Base-by-base conservation (phyloP, 92 coral and sea anemone genomes). In the Parazoanthus darwini region DNA sequence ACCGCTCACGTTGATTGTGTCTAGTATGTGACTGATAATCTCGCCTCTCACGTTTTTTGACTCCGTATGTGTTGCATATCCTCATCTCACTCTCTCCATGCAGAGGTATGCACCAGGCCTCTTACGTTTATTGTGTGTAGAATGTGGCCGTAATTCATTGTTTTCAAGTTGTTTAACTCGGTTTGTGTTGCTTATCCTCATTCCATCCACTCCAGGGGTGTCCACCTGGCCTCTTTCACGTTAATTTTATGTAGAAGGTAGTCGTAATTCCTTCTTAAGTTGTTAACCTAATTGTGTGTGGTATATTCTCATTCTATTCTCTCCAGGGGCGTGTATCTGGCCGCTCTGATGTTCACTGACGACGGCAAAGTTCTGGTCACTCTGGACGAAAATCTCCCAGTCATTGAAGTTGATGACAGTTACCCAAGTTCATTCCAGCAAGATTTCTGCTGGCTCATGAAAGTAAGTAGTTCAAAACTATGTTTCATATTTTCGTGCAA, bases 391-490 rank as follows among this genome's bases (percentile, higher is more conserved):
- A 95, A 94, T 83, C 89, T 97, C 54, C 99, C 99, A 6, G 86
- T 97, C 42, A 91, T 97, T 71, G 98, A 95, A 88, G 98, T 97
- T 46, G 99, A 97, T 71, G 99, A 97, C 58, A 89, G 90, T 59
- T 93, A 93, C 51, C 95, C 94, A 8, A 91, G 95, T 83, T 94
- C 99, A 14, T 96, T 97, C 89, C 94, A 92, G 39, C 99, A 97
- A 83, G 99, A 97, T 80, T 95, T 97, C 85, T 96, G 98, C 77
- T 97, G 99, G 99, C 86, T 97, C 46, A 93, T 97, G 94, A 97
- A 97, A 91, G 99, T 97, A 78, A 77, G 91, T 79, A 72, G 22
- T 63, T 65, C 29, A 50, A 6, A 79, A 56, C 38, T 20, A 20
- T 22, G 20, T 23, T 63, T 63, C 7, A 0, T 11, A 2, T 54